Conservation (phyloP, 2,888 invertebrate species). For the Empis stercorea region DNA sequence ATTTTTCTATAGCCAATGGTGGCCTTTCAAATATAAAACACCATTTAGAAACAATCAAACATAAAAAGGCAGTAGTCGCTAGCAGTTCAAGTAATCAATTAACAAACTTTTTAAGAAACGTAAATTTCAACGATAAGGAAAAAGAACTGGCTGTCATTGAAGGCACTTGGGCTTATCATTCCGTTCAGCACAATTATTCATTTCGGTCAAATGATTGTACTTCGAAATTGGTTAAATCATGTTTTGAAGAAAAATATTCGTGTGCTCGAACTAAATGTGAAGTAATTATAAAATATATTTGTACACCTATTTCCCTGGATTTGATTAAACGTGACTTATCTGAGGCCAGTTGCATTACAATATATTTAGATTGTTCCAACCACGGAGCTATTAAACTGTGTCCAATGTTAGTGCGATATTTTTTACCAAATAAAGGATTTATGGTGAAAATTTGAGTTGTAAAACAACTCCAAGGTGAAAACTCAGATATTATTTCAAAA, state of each 20-base stretch:
- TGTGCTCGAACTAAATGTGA: slow-evolving; percentile 6
- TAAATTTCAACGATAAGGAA: slow-evolving; percentile 12
- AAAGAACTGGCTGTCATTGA: slow-evolving; percentile 15
- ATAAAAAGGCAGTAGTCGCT: slow-evolving; percentile 4
- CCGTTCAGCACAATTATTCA: slow-evolving; percentile 16
- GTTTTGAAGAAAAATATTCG: slow-evolving; percentile 7
- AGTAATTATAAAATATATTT: slow-evolving; percentile 7
- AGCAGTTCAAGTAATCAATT: slow-evolving; percentile 1
- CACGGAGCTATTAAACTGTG: slow-evolving; percentile 11
- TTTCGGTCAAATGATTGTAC: slow-evolving; percentile 17
- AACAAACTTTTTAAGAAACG: slow-evolving; percentile 3
- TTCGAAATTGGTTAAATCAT: slow-evolving; percentile 5
- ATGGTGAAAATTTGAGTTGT: slow-evolving; percentile 10
- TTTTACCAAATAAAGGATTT: slow-evolving; percentile 11
- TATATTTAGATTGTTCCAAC: slow-evolving; percentile 12
- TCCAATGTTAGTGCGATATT: slow-evolving; percentile 12
- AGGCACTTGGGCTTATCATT: slow-evolving; percentile 18
- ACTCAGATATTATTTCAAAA: slow-evolving; percentile 11
- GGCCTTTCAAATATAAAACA: background rate
- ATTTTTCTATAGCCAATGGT: background rate
- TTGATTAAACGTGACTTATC: slow-evolving; percentile 3
- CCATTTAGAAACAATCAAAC: slow-evolving; percentile 5
- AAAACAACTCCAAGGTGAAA: slow-evolving; percentile 10
- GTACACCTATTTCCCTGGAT: slow-evolving; percentile 2
- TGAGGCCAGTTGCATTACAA: slow-evolving; percentile 4